Percentiles rank a stretch among this genome's conserved stretches.
phyloP scores from a whole-genome alignment of 30 jellyfish, hydroid and myxozoan genomes.

The Catostylus mosaicus region DNA sequence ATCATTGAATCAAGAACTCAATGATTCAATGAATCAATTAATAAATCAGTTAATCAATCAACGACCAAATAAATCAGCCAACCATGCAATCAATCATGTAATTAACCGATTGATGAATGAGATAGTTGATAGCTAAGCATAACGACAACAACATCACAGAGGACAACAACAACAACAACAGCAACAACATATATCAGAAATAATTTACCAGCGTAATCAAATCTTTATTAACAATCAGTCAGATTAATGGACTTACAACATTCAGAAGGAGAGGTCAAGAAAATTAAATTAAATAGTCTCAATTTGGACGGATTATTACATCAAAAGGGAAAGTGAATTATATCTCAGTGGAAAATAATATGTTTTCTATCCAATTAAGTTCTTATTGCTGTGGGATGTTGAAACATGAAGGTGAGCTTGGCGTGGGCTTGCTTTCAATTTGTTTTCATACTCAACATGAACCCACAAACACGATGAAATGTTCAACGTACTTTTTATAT shows the following conservation, averaged over 20 bases:
- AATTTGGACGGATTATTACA: background rate
- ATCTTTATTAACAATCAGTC: too few species aligned
- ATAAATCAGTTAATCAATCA: background rate
- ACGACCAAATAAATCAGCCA: background rate
- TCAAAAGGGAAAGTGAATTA: background rate
- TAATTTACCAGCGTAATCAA: too few species aligned
- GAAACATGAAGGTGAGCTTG: background rate
- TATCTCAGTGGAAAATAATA: slow-evolving; percentile 1
- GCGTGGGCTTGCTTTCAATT: background rate
- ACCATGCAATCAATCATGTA: too few species aligned
- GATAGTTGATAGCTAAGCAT: too few species aligned
- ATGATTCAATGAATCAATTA: background rate
- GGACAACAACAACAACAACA: too few species aligned
- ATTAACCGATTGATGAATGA: too few species aligned
- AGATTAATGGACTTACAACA: too few species aligned
- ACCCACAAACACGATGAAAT: too few species aligned
- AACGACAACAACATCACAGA: too few species aligned
- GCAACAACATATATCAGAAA: too few species aligned
- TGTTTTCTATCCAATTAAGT: slow-evolving; percentile 8
- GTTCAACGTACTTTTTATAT: too few species aligned
- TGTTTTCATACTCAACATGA: too few species aligned
- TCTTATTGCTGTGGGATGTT: background rate
- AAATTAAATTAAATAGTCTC: background rate
- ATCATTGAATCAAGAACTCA: background rate
- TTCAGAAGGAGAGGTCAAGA: background rate